Conservation (phyloP, 2,113 vertebrate genomes). For the Pycnonotus jocosus region DNA sequence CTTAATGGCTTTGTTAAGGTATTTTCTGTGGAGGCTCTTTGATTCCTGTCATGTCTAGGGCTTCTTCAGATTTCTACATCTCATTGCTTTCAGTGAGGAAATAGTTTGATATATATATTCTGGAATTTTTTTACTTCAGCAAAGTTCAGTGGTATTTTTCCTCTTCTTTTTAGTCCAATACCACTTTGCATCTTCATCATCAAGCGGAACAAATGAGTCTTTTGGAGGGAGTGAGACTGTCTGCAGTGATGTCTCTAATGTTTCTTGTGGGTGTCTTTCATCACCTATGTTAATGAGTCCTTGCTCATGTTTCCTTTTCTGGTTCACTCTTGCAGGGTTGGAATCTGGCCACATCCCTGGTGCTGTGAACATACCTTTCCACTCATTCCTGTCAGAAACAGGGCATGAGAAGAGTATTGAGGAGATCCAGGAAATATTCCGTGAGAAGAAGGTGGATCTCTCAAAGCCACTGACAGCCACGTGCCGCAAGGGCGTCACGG, state of each 20-base stretch:
- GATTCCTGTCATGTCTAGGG: not conserved
- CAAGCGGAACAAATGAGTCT: not conserved
- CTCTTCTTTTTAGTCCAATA: not conserved
- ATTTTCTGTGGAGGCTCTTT: not conserved
- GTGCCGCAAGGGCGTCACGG: slow-evolving; percentile 89
- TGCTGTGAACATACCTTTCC: slow-evolving; percentile 87
- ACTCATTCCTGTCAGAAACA: slow-evolving; percentile 76
- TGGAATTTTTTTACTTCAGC: not conserved
- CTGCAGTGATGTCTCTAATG: not conserved
- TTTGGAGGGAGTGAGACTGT: not conserved
- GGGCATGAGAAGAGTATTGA: slow-evolving; percentile 78
- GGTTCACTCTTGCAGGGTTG: slow-evolving; percentile 66
- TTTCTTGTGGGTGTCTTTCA: not conserved
- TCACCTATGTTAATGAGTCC: not conserved
- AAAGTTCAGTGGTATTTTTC: not conserved
- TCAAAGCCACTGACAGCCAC: slow-evolving; percentile 75
- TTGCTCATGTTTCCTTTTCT: not conserved
- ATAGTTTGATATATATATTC: not conserved
- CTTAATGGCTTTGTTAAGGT: not conserved
- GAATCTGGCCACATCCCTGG: slow-evolving; percentile 87
- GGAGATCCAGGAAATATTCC: slow-evolving; percentile 78
- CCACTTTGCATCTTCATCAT: not conserved
- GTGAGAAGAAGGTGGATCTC: slow-evolving; percentile 77
- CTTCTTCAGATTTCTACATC: not conserved
- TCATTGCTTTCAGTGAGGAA: not conserved